phyloP scores from a whole-genome alignment of 2,797 vertebrate species.

The Gymnoscopelus braueri region DNA sequence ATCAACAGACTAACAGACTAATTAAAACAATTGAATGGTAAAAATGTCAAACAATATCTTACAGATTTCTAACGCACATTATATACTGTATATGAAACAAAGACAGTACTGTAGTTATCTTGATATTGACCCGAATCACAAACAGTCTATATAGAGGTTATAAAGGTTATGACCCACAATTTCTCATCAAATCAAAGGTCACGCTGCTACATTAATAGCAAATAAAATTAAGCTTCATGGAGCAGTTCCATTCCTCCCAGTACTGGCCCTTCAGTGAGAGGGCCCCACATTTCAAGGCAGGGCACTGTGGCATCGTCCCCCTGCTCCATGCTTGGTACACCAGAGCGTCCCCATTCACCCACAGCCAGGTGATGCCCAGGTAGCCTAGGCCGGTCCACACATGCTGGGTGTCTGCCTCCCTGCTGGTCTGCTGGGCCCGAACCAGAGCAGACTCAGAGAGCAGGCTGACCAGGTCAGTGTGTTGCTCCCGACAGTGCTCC shows the following conservation, averaged over 20 bases:
- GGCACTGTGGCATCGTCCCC: slow-evolving; percentile 9
- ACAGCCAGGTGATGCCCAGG: slow-evolving; percentile 50
- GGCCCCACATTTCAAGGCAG: slow-evolving; percentile 33
- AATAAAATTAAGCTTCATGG: slow-evolving; percentile 40
- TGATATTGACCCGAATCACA: too few relatives aligned
- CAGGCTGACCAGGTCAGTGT: slow-evolving; percentile 35
- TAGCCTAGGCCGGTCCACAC: slow-evolving; percentile 58
- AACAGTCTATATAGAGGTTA: too few relatives aligned
- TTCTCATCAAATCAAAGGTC: background rate
- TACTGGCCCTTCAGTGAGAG: slow-evolving; percentile 3
- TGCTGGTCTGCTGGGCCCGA: slow-evolving; percentile 8
- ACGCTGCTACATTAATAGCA: slow-evolving; percentile 5
- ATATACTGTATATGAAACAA: too few relatives aligned
- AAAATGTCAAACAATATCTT: too few relatives aligned
- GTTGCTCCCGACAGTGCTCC: slow-evolving; percentile 18
- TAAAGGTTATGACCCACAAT: background rate
- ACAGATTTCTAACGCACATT: too few relatives aligned
- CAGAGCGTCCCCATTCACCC: slow-evolving; percentile 1
- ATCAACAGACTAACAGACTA: too few relatives aligned
- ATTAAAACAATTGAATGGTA: too few relatives aligned
- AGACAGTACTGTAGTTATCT: too few relatives aligned
- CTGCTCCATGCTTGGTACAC: slow-evolving; percentile 15
- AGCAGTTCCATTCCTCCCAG: slow-evolving; percentile 42
- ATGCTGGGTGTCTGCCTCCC: background rate
- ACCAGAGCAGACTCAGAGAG: background rate